Evolutionary conservation across 1,140 invertebrate genomes (phyloP).

Genomic region (Arctopsyche grandis): DNA sequence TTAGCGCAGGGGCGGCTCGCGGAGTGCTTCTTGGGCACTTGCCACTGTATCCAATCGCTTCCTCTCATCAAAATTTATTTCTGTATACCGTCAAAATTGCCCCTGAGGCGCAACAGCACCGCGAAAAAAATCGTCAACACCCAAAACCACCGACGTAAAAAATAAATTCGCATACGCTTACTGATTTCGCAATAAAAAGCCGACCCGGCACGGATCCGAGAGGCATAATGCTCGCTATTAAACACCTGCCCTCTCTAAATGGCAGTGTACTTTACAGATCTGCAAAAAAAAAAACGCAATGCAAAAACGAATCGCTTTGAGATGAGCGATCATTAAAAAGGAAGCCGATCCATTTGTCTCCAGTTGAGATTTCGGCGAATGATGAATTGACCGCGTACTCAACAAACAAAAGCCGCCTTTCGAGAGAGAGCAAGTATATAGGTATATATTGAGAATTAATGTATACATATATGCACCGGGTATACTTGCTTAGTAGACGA

Average conservation of each 20-base stretch:
- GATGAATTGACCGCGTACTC: conserved; percentile 22
- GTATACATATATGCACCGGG: background rate
- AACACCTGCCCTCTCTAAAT: background rate
- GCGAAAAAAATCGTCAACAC: background rate
- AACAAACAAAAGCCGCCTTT: background rate
- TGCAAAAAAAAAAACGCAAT: too few species aligned
- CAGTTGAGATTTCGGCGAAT: conserved; percentile 17
- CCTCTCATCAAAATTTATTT: conserved; percentile 24
- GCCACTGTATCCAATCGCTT: conserved; percentile 29
- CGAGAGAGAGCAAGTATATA: too few species aligned
- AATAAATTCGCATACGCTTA: background rate
- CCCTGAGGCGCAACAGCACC: too few species aligned
- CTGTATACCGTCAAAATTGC: background rate
- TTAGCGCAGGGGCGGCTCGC: conserved; percentile 36
- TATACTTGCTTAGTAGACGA: background rate
- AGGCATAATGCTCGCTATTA: background rate
- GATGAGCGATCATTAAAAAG: conserved; percentile 20
- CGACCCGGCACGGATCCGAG: background rate
- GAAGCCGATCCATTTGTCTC: conserved; percentile 35
- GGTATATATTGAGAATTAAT: background rate
- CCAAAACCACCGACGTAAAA: background rate
- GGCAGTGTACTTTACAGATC: background rate
- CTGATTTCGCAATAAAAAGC: background rate
- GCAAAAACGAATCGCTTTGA: too few species aligned
- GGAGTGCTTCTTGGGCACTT: conserved; percentile 11